Base-by-base conservation (phyloP, 2,888 invertebrate genomes). In the Omphaloscelis lunosa region DNA sequence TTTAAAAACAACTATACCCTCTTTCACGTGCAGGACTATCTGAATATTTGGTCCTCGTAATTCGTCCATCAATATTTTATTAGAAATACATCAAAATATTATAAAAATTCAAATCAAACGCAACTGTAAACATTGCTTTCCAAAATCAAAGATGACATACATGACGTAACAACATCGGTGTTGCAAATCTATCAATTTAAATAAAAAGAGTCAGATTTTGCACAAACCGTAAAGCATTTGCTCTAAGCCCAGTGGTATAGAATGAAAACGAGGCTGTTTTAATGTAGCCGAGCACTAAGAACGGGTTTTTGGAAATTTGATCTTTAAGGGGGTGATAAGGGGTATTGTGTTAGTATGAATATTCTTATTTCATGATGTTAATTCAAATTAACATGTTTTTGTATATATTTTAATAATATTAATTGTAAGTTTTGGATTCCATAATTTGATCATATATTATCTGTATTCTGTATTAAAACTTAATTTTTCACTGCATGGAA, bases 21-120 rank as follows among this genome's bases (percentile, higher is more conserved):
- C 97, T 93, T 97, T 97, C 51, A 98, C 96, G 81, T 97, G 97
- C 72, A 98, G 94, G 82, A 98, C 97, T 86, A 98, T 97, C 93
- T 98, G 97, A 78, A 98, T 97, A 89, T 97, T 97, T 80, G 97
- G 97, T 82, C 97, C 97, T 76, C 94, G 94, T 85, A 98, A 93
- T 90, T 98, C 97, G 89, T 98, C 97, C 98, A 98, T 98, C 74
- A 87, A 89, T 91, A 89, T 83, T 86, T 87, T 85, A 89, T 79
- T 84, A 74, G 67, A 67, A 83, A 89, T 90, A 84, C 77, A 69
- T 67, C 85, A 84, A 87, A 91, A 90, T 89, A 88, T 85, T 86
- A 80, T 80, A 86, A 90, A 92, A 93, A 91, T 88, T 90, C 86
- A 91, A 93, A 92, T 92, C 90, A 92, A 93, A 93, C 88, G 87